A percentile compares a stretch with the other conserved stretches of the same genome.
Evolutionary conservation across 2,888 invertebrate genomes (phyloP).

Genomic region (Suillia variegata): DNA sequence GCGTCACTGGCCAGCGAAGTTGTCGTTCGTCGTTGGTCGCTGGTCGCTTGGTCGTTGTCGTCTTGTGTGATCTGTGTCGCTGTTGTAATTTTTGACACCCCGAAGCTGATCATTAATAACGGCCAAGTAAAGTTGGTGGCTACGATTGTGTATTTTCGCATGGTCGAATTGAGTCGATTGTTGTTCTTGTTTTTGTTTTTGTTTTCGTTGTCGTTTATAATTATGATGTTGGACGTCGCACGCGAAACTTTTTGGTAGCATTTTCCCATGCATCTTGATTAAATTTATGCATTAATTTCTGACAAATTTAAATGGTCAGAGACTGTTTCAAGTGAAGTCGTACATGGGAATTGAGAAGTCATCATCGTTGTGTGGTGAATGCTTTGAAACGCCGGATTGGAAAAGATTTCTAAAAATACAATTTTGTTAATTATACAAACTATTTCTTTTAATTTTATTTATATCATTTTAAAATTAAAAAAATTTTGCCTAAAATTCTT

Average conservation of each 20-base stretch:
- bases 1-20: background rate
- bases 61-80: slow-evolving; percentile 9
- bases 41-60: background rate
- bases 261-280: background rate
- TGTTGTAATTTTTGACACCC: slow-evolving; percentile 19
- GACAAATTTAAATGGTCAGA: too few species aligned
- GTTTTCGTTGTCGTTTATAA: slow-evolving; percentile 6
- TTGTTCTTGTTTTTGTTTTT: background rate
- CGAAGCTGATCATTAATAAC: slow-evolving; percentile 19
- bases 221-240: slow-evolving; percentile 11
- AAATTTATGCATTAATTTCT: background rate
- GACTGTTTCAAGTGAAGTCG: background rate
- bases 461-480: too few species aligned
- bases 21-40: background rate
- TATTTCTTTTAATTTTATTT: too few species aligned
- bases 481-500: too few species aligned
- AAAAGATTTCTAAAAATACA: too few species aligned
- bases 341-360: too few species aligned
- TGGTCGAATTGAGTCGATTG: background rate
- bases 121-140: background rate
- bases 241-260: slow-evolving; percentile 8
- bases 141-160: background rate
- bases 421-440: too few species aligned
- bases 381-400: too few species aligned
- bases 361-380: too few species aligned